Conservation (phyloP, 2,888 invertebrate species). For the Chelonus formosanus region DNA sequence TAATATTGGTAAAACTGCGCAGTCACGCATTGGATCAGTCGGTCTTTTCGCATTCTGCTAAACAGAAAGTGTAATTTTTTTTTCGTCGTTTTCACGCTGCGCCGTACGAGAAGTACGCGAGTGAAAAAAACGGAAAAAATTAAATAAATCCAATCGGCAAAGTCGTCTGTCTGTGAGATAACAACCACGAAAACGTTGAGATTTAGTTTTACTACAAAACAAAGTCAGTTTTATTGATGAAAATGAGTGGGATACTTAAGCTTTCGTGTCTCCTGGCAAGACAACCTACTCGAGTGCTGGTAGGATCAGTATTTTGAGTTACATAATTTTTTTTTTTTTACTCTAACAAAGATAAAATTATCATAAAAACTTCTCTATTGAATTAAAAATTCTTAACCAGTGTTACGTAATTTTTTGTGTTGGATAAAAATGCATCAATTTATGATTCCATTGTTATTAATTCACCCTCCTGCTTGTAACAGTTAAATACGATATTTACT, state of each 20-base stretch:
- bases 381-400: neutral
- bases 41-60: too few relatives aligned
- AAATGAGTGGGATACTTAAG: constrained; percentile 59
- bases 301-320: constrained; percentile 42
- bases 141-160: constrained; percentile 38
- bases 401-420: neutral
- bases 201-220: neutral
- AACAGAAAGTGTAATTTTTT: neutral
- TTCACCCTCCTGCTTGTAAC: too few relatives aligned
- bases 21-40: too few relatives aligned
- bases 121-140: constrained; percentile 39
- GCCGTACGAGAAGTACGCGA: constrained; percentile 59
- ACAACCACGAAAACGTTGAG: neutral
- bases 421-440: too few relatives aligned
- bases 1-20: too few relatives aligned
- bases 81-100: constrained; percentile 45
- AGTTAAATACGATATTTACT: too few relatives aligned
- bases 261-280: constrained; percentile 54
- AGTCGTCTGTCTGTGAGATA: constrained; percentile 6
- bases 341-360: neutral
- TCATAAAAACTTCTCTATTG: too few relatives aligned
- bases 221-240: constrained; percentile 14
- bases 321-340: constrained; percentile 47
- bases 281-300: constrained; percentile 47
- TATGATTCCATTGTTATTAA: too few relatives aligned